Percentiles rank a stretch among this genome's conserved stretches.
Evolutionary conservation across 2,113 vertebrate species (phyloP).

Genomic region (Barbus barbus): DNA sequence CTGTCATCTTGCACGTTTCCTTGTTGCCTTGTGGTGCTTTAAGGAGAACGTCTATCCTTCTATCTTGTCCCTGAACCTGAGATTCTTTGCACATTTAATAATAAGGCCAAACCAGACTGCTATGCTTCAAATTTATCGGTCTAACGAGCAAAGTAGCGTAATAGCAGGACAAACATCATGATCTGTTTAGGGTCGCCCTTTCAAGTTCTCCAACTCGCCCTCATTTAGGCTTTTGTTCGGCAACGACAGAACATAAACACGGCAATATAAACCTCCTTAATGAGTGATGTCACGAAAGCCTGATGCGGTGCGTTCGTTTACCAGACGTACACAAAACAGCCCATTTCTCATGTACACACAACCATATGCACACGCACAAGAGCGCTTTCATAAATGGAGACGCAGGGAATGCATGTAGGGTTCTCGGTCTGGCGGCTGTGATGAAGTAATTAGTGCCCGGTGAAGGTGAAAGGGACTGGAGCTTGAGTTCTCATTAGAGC

Average conservation of each 20-base stretch:
- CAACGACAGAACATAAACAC: conserved; percentile 58
- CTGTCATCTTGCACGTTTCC: too few species aligned
- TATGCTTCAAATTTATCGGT: conserved; percentile 59
- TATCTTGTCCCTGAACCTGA: conserved; percentile 54
- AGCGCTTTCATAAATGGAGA: background rate
- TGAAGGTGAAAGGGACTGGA: conserved; percentile 65
- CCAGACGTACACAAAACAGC: conserved; percentile 24
- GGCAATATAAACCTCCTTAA: conserved; percentile 58
- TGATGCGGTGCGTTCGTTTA: conserved; percentile 34
- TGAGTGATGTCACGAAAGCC: conserved; percentile 56
- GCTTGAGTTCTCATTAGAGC: conserved; percentile 47
- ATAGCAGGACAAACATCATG: conserved; percentile 62
- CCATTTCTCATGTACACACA: conserved; percentile 7
- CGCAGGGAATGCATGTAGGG: background rate
- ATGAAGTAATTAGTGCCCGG: conserved; percentile 64
- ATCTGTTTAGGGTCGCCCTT: conserved; percentile 64
- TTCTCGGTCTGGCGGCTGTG: conserved; percentile 46
- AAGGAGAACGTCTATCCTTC: background rate
- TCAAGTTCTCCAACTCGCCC: conserved; percentile 61
- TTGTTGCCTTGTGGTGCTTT: background rate
- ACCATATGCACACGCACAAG: background rate
- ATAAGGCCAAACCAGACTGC: conserved; percentile 59
- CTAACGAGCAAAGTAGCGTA: conserved; percentile 63
- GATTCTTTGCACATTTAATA: conserved; percentile 55
- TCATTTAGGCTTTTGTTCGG: conserved; percentile 63